Base-by-base conservation (phyloP, 2,888 invertebrate genomes). In the Tachina fera region DNA sequence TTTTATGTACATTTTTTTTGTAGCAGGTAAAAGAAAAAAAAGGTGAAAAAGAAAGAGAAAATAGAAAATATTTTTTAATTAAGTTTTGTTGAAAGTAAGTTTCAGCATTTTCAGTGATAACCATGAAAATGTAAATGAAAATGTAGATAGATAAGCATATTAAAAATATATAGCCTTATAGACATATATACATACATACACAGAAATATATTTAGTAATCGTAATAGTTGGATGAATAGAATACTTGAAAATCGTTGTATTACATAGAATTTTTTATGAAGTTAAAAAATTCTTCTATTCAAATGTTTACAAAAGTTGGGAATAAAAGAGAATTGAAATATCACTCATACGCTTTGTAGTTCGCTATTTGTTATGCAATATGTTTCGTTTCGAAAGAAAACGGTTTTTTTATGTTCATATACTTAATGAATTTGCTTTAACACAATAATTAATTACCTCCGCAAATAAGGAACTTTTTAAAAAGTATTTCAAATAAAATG, bases 31-130 rank as follows among this genome's bases (percentile, higher is more conserved):
- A 72, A 60, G 51, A 47, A 13, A 31, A 13, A 45, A 68, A 76
- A 61, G 16, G 39, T 19, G 31, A 65, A 84, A 63, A 60, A 74
- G 60, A 72, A 85, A 85, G 78, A 70, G 41, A 87, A 61, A 49
- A 79, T 72, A 71, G 45, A 75, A 83, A 72, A 78, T 51, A 83
- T 60, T 72, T 83, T 77, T 78, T 72, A 81, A 84, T 76, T 77
- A 72, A 77, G 78, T 81, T 68, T 75, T 78, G 75, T 74, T 82
- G 71, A 45, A 67, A 78, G 71, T 53, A 75, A 78, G 41, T 75
- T 75, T 81, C 39, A 72, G 71, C 65, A 83, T 79, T 67, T 78
- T 63, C 49, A 56, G 45, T 78, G 60, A 83, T 72, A 56, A 45
- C 60, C 75, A 79, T 75, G 75, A 68, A 80, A 65, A 63, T 63